phyloP scores from a whole-genome alignment of 1,140 invertebrate genomes.

The Parasteatoda tepidariorum region DNA sequence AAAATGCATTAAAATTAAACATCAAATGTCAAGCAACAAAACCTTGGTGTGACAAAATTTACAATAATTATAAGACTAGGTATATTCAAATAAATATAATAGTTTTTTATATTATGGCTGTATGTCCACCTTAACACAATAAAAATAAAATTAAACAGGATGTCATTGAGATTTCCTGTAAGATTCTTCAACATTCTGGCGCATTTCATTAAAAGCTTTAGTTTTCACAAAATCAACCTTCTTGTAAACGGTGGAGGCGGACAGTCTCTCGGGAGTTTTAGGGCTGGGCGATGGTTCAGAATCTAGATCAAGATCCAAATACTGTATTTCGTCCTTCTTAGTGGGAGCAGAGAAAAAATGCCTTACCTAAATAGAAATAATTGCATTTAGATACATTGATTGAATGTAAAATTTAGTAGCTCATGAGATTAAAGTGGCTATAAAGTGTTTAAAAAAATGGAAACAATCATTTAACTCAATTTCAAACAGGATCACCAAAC shows the following conservation, averaged over 20 bases:
- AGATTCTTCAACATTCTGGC: constrained; percentile 79
- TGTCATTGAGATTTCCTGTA: constrained; percentile 63
- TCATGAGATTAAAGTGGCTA: no score
- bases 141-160: no score
- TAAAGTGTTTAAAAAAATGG: no score
- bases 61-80: constrained; percentile 15
- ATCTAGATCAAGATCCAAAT: constrained; percentile 81
- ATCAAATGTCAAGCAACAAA: neutral
- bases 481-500: no score
- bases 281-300: constrained; percentile 63
- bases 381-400: no score
- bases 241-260: constrained; percentile 79
- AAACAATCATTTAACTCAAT: no score
- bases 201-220: constrained; percentile 87
- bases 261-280: constrained; percentile 64
- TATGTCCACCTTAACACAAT: no score
- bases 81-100: neutral
- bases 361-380: constrained; percentile 22
- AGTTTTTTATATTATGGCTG: no score
- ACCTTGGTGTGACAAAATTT: constrained; percentile 4
- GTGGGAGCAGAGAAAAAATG: neutral
- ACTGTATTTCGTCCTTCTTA: constrained; percentile 73
- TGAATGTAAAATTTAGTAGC: no score
- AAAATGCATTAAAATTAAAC: no score
- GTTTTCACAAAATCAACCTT: constrained; percentile 92